Conservation (phyloP, 37 sponge, comb jelly and placozoan species). For the Ianthella basta region DNA sequence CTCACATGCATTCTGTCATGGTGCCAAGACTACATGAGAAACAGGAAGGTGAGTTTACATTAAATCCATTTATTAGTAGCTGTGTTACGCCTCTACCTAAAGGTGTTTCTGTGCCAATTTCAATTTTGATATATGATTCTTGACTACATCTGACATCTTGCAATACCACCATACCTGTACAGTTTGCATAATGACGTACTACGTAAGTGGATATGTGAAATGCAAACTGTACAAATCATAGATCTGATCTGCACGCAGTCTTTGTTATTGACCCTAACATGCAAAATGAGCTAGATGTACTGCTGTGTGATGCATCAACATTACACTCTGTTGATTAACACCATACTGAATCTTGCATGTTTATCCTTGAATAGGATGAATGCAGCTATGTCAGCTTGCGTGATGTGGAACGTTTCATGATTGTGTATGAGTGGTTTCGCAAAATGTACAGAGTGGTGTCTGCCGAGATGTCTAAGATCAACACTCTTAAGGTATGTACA, state of each 20-base stretch:
- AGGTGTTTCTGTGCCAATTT: neutral
- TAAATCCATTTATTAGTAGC: too few species aligned
- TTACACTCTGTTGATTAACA: neutral
- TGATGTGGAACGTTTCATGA: conserved; percentile 84
- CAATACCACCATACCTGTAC: too few species aligned
- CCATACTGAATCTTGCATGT: neutral
- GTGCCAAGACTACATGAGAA: conserved; percentile 86
- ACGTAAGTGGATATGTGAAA: neutral
- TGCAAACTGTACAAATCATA: too few species aligned
- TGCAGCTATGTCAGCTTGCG: conserved; percentile 88
- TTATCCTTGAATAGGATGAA: conserved; percentile 57
- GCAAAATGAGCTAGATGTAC: too few species aligned
- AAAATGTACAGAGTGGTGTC: neutral
- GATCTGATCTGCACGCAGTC: too few species aligned
- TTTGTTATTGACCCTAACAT: too few species aligned
- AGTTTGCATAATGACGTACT: neutral
- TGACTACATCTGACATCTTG: neutral
- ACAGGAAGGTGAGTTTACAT: conserved; percentile 63
- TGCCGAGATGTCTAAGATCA: neutral
- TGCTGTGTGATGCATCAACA: neutral
- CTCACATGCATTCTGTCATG: conserved; percentile 59
- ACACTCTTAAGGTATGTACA: neutral
- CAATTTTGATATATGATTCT: neutral
- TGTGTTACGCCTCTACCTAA: neutral
- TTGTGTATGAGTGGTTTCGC: conserved; percentile 75